These are phyloP conservation scores for Pionites leucogaster DNA, from an alignment of 2,113 vertebrate genomes.

Conservation along the genomic window DNA sequence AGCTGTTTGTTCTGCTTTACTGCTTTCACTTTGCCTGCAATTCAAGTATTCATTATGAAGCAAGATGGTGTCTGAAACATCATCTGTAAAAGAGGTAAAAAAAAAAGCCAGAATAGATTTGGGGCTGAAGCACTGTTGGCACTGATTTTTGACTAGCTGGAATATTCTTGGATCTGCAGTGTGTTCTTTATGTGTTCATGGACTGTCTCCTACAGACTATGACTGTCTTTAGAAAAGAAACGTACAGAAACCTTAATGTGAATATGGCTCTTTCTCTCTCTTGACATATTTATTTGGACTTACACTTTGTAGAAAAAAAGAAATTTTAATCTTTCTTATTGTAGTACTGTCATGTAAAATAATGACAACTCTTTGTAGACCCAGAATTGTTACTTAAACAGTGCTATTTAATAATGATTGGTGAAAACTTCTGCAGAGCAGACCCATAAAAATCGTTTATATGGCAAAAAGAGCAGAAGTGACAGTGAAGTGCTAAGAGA, in stretches of 20 bases:
- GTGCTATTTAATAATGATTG: not conserved
- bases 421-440: not conserved
- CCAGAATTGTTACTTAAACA: not conserved
- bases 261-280: not conserved
- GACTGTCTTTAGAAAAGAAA: not conserved
- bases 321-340: not conserved
- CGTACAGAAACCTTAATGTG: not conserved
- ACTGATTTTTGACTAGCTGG: not conserved
- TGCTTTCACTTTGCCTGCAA: constrained; percentile 13
- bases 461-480: not conserved
- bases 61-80: constrained; percentile 10
- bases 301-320: not conserved
- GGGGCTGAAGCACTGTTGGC: not conserved
- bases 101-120: not conserved
- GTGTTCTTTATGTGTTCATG: not conserved
- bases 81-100: not conserved
- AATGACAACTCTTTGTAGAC: not conserved
- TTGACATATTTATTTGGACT: not conserved
- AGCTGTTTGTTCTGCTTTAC: constrained; percentile 59
- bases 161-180: not conserved
- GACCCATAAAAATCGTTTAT: not conserved
- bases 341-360: not conserved
- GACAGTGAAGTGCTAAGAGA: not conserved
- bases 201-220: not conserved
- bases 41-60: constrained; percentile 43